Percentiles rank a stretch among this genome's conserved stretches.
Evolutionary conservation across 2,113 vertebrate genomes (phyloP).

Genomic region (Poicephalus gulielmi): DNA sequence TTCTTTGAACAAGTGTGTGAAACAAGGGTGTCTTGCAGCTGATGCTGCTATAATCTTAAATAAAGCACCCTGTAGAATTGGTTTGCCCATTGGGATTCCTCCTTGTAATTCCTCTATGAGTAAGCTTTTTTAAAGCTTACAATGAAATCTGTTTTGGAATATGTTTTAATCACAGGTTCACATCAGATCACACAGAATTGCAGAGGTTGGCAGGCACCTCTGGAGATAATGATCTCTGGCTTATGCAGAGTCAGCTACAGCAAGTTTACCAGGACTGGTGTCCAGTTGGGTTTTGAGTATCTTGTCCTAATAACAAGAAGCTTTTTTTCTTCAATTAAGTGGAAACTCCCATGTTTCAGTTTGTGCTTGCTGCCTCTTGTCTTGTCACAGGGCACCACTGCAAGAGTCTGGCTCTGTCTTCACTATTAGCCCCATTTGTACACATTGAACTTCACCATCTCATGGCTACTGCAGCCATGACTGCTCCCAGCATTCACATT

Average conservation of each 20-base stretch:
- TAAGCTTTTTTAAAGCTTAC: background rate
- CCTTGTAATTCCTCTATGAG: background rate
- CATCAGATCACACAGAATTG: background rate
- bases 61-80: background rate
- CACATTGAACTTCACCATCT: background rate
- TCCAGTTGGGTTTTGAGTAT: background rate
- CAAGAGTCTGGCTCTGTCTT: background rate
- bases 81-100: background rate
- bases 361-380: background rate
- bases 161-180: background rate
- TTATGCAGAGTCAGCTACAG: background rate
- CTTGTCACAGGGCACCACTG: background rate
- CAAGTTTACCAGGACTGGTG: background rate
- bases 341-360: background rate
- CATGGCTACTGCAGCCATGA: fast-evolving
- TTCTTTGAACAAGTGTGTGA: background rate
- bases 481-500: background rate
- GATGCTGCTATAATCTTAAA: background rate
- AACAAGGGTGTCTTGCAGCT: background rate
- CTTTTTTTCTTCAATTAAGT: background rate
- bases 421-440: background rate
- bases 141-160: background rate
- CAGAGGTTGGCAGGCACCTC: background rate
- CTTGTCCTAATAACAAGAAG: fast-evolving
- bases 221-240: background rate